Conservation (phyloP, 1,140 invertebrate species). For the Drosophila athabasca region DNA sequence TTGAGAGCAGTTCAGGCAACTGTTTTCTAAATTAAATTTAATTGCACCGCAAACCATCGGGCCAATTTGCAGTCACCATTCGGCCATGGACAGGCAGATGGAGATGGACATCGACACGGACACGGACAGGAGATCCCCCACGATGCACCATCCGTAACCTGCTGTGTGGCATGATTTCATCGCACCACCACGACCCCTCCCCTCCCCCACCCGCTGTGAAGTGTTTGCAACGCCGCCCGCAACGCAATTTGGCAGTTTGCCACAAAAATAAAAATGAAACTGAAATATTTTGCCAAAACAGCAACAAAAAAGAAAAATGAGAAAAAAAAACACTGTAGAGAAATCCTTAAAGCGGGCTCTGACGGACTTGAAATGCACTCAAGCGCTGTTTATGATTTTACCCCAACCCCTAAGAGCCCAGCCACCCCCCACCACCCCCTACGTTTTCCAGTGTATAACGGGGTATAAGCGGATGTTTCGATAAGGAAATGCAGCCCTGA, state of each 20-base stretch:
- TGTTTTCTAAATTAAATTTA: conserved; percentile 75
- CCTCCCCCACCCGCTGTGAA: not conserved
- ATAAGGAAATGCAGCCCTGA: no score
- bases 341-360: conserved; percentile 51
- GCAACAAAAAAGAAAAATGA: conserved; percentile 8
- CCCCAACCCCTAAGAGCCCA: no score
- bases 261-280: conserved; percentile 46
- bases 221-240: conserved; percentile 47
- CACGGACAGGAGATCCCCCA: conserved; percentile 10
- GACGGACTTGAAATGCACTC: conserved; percentile 52
- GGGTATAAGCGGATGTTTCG: not conserved
- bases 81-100: not conserved
- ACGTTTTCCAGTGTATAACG: no score
- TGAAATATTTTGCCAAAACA: conserved; percentile 21
- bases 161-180: conserved; percentile 1
- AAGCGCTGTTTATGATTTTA: conserved; percentile 12
- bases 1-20: conserved; percentile 48
- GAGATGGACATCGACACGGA: not conserved
- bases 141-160: conserved; percentile 4
- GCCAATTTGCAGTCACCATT: conserved; percentile 56
- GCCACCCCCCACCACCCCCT: no score
- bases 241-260: conserved; percentile 69
- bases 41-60: conserved; percentile 59
- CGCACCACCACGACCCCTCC: no score
- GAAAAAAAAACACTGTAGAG: conserved; percentile 47